Evolutionary conservation across 2,113 vertebrate species (phyloP).

Genomic region (Antennarius striatus): DNA sequence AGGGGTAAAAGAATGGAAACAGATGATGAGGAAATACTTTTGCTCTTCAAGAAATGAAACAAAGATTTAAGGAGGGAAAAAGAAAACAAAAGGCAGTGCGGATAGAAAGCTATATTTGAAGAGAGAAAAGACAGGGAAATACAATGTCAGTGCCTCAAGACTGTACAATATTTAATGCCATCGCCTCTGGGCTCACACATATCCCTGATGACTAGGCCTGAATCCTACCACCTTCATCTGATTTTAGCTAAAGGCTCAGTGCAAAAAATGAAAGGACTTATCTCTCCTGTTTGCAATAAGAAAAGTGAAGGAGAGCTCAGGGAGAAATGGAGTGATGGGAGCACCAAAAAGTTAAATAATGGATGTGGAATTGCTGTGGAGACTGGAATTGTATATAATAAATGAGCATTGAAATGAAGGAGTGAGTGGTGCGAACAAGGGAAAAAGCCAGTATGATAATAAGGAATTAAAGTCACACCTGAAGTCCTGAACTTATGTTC

Average conservation of each 20-base stretch:
- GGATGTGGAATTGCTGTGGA: constrained; percentile 33
- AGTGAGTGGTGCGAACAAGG: constrained; percentile 7
- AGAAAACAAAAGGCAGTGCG: background rate
- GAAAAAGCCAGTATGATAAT: no score
- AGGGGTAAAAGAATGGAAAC: no score
- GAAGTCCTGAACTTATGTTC: background rate
- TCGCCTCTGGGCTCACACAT: constrained; percentile 48
- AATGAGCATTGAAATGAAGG: constrained; percentile 4
- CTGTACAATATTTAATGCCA: constrained; percentile 43
- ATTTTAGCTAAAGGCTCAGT: constrained; percentile 15
- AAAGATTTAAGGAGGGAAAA: constrained; percentile 1
- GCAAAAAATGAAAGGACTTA: constrained; percentile 1
- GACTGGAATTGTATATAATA: constrained; percentile 33
- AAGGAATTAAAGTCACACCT: no score
- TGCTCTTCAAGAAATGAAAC: no score
- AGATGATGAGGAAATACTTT: no score
- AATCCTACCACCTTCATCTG: constrained; percentile 28
- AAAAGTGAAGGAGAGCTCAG: constrained; percentile 19
- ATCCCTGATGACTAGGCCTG: constrained; percentile 53
- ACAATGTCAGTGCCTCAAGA: constrained; percentile 43
- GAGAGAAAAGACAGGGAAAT: constrained; percentile 27
- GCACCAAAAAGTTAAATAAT: constrained; percentile 41
- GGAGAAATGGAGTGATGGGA: constrained; percentile 21
- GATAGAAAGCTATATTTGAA: constrained; percentile 23
- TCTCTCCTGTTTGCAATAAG: constrained; percentile 31